Conservation (phyloP, 2,888 invertebrate species). For the Apodemia hepburni region DNA sequence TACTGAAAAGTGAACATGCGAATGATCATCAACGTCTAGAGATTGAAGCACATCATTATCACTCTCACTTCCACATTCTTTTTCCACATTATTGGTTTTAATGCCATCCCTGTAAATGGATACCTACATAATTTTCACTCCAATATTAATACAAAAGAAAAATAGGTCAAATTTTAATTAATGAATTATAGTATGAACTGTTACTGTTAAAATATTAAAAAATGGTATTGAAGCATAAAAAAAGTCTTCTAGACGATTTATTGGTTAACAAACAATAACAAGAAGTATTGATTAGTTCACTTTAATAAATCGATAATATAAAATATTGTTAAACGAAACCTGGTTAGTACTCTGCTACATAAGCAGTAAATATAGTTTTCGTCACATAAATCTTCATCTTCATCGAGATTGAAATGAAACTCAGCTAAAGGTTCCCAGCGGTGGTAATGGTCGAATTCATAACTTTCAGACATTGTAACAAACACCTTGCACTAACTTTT, state of each 20-base stretch:
- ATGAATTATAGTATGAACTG: too few relatives aligned
- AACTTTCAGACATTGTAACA: constrained; percentile 63
- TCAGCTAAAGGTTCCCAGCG: constrained; percentile 86
- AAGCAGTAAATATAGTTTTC: constrained; percentile 83
- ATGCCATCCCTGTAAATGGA: constrained; percentile 51
- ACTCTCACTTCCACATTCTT: constrained; percentile 64
- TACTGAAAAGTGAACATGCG: constrained; percentile 73
- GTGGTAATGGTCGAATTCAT: constrained; percentile 51
- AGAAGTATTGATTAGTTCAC: constrained; percentile 26
- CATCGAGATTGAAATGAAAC: constrained; percentile 72
- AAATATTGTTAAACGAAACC: constrained; percentile 52
- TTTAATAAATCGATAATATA: background rate
- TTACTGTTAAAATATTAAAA: too few relatives aligned
- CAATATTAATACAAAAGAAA: background rate
- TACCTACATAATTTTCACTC: background rate
- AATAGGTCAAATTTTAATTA: background rate
- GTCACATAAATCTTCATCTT: constrained; percentile 51
- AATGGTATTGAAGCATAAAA: too few relatives aligned
- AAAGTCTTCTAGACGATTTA: too few relatives aligned
- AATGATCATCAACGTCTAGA: constrained; percentile 63
- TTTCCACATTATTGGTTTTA: constrained; percentile 55
- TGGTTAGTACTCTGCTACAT: constrained; percentile 85
- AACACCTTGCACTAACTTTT: constrained; percentile 26
- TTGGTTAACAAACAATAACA: too few relatives aligned
- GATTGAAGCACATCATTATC: constrained; percentile 54